Conservation (phyloP, 1,140 invertebrate species). For the Archivesica marissinica region DNA sequence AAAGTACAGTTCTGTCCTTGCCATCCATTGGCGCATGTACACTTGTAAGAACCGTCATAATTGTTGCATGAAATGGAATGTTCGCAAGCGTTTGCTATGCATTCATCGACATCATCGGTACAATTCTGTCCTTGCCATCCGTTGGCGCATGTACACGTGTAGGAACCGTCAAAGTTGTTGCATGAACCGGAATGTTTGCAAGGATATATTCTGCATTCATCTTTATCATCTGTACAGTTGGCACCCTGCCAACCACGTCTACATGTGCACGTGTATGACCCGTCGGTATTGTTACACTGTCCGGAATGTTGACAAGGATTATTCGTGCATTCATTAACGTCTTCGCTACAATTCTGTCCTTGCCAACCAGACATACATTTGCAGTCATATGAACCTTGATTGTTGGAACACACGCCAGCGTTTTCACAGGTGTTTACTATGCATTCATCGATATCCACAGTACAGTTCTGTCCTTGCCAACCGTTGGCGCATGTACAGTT, state of each 20-base stretch:
- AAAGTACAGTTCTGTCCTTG: too few relatives aligned
- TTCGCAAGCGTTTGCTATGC: too few relatives aligned
- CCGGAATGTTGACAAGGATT: background rate
- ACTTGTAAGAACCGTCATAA: too few relatives aligned
- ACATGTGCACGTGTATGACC: background rate
- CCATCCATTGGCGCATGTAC: too few relatives aligned
- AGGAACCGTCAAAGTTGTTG: too few relatives aligned
- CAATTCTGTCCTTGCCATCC: too few relatives aligned
- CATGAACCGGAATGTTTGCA: too few relatives aligned
- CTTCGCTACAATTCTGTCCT: background rate
- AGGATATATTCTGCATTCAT: too few relatives aligned
- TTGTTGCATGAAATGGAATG: too few relatives aligned
- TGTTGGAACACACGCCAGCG: slow-evolving; percentile 46
- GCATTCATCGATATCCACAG: slow-evolving; percentile 61
- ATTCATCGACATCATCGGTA: too few relatives aligned
- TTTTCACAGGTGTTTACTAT: slow-evolving; percentile 32
- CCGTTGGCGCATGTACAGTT: slow-evolving; percentile 37
- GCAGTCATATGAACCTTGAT: slow-evolving; percentile 56
- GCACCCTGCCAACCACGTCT: background rate
- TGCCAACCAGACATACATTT: background rate
- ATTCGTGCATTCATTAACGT: background rate
- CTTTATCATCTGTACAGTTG: too few relatives aligned
- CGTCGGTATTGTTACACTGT: background rate
- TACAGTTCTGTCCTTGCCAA: slow-evolving; percentile 52
- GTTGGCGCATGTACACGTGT: too few relatives aligned